These are phyloP conservation scores for Lasioglossum calceatum DNA, from an alignment of 2,888 invertebrate species.

Conservation along the genomic window DNA sequence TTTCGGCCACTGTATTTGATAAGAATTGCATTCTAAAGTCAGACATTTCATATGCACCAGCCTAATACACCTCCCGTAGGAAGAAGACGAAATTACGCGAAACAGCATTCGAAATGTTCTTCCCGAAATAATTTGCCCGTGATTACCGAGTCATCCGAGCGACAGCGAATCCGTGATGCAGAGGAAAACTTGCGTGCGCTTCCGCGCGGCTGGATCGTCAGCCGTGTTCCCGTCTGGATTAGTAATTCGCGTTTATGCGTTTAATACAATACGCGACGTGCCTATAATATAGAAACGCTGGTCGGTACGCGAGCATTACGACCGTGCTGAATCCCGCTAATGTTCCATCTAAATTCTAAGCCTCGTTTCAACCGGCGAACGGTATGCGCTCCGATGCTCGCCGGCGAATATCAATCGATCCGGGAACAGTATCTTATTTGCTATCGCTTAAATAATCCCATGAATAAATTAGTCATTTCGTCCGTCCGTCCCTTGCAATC, in stretches of 20 bases:
- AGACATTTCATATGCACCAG: too few species aligned
- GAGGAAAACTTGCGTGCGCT: neutral
- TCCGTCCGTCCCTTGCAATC: too few species aligned
- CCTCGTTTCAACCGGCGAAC: constrained; percentile 12
- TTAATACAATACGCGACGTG: constrained; percentile 38
- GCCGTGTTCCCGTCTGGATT: neutral
- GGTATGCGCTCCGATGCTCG: constrained; percentile 6
- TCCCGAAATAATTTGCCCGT: neutral
- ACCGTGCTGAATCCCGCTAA: constrained; percentile 45
- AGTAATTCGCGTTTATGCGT: constrained; percentile 17
- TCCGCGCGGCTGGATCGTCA: constrained; percentile 23
- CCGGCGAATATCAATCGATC: constrained; percentile 39
- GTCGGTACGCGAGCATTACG: constrained; percentile 22
- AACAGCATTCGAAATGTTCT: neutral
- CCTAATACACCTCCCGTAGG: neutral
- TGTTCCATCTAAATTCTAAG: constrained; percentile 50
- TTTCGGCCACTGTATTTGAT: too few species aligned
- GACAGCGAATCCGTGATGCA: neutral
- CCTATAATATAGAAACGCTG: constrained; percentile 46
- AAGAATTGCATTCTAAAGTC: too few species aligned
- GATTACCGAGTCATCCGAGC: neutral
- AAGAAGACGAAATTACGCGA: neutral
- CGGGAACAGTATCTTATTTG: constrained; percentile 20
- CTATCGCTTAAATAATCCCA: constrained; percentile 24
- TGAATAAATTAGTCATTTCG: constrained; percentile 51